Conservation (phyloP, 2,797 vertebrate genomes). For the Sebastes melanostomus region DNA sequence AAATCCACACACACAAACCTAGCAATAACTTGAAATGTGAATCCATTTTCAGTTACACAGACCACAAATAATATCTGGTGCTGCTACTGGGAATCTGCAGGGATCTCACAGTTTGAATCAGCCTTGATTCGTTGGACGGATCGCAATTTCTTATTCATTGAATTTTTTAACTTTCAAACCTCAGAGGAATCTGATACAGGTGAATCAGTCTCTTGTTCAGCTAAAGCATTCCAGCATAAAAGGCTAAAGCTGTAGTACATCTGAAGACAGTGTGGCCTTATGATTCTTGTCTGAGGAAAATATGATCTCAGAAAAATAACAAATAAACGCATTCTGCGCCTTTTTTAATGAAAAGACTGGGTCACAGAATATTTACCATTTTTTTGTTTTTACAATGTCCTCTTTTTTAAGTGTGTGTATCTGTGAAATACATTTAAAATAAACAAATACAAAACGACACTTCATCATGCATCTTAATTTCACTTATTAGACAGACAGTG, state of each 20-base stretch:
- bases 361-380: background rate
- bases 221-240: background rate
- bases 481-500: background rate
- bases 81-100: background rate
- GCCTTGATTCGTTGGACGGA: background rate
- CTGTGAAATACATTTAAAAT: constrained; percentile 40
- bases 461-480: background rate
- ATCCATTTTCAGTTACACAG: background rate
- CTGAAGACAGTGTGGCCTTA: background rate
- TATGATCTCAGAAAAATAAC: background rate
- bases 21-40: constrained; percentile 21
- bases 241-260: background rate
- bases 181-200: background rate
- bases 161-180: background rate
- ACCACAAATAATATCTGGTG: background rate
- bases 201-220: background rate
- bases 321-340: background rate
- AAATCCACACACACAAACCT: background rate
- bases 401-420: constrained; percentile 4
- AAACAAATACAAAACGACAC: constrained; percentile 18
- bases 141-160: background rate
- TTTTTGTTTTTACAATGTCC: background rate
- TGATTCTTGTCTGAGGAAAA: background rate
- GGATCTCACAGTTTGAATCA: background rate
- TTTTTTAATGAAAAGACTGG: constrained; percentile 13